Conservation (phyloP, 2,888 invertebrate genomes). For the Thereva nobilitata region DNA sequence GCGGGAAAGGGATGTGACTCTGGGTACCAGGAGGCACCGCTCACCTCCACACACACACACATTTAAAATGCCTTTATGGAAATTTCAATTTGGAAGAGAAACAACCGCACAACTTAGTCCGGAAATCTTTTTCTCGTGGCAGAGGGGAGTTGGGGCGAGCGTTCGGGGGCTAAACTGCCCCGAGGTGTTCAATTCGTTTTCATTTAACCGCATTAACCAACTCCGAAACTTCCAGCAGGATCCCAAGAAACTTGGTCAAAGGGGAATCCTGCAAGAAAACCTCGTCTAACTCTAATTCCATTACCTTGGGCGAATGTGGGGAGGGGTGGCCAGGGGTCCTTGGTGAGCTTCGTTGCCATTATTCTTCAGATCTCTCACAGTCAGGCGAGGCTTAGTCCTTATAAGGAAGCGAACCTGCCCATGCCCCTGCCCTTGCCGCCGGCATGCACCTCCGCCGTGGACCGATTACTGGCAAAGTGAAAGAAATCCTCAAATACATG, state of each 20-base stretch:
- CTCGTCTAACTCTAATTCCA: constrained; percentile 34
- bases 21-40: background rate
- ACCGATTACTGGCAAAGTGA: constrained; percentile 15
- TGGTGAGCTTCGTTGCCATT: background rate
- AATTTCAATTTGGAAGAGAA: constrained; percentile 33
- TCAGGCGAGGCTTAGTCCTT: constrained; percentile 10
- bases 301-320: constrained; percentile 11
- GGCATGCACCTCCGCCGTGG: background rate
- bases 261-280: constrained; percentile 24
- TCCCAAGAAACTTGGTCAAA: constrained; percentile 31
- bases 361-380: background rate
- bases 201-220: constrained; percentile 45
- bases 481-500: constrained; percentile 18
- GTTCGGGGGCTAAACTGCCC: constrained; percentile 29
- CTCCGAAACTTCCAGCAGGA: constrained; percentile 25
- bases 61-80: constrained; percentile 23
- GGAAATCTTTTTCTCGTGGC: constrained; percentile 6
- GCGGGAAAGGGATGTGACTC: too few relatives aligned
- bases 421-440: constrained; percentile 42
- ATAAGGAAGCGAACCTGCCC: constrained; percentile 4
- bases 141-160: constrained; percentile 12
- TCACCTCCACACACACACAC: constrained; percentile 9
- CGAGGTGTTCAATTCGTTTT: constrained; percentile 45
- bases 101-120: constrained; percentile 22
- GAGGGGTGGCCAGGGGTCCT: background rate